phyloP scores from a whole-genome alignment of 2,888 invertebrate species.

The Nebria brevicollis region DNA sequence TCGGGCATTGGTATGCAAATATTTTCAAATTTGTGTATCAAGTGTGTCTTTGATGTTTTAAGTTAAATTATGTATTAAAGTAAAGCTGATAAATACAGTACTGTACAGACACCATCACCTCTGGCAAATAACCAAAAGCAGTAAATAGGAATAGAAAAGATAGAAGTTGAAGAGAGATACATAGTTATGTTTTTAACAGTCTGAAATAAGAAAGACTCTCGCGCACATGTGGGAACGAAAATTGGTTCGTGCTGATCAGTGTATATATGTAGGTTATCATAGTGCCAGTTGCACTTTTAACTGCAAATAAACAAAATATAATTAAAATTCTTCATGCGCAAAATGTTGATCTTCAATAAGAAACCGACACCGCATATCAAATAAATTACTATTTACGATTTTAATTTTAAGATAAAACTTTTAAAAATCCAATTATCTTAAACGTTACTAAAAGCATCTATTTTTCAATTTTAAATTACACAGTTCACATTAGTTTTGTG shows the following conservation, averaged over 20 bases:
- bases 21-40: too few relatives aligned
- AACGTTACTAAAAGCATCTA: too few relatives aligned
- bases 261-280: neutral
- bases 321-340: neutral
- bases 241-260: neutral
- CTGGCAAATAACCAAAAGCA: slow-evolving; percentile 26
- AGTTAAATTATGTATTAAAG: neutral
- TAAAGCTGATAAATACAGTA: neutral
- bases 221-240: neutral
- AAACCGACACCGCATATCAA: neutral
- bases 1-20: neutral
- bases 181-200: slow-evolving; percentile 24
- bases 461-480: too few relatives aligned
- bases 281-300: neutral
- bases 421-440: too few relatives aligned
- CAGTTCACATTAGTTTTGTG: too few relatives aligned
- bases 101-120: neutral
- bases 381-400: too few relatives aligned
- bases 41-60: neutral
- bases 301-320: neutral
- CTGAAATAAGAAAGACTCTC: neutral
- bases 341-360: neutral
- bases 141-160: slow-evolving; percentile 31
- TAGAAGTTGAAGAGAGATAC: slow-evolving; percentile 20
- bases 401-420: too few relatives aligned